These are phyloP conservation scores for Epinotia nisella DNA, from an alignment of 2,888 invertebrate genomes.

Conservation along the genomic window DNA sequence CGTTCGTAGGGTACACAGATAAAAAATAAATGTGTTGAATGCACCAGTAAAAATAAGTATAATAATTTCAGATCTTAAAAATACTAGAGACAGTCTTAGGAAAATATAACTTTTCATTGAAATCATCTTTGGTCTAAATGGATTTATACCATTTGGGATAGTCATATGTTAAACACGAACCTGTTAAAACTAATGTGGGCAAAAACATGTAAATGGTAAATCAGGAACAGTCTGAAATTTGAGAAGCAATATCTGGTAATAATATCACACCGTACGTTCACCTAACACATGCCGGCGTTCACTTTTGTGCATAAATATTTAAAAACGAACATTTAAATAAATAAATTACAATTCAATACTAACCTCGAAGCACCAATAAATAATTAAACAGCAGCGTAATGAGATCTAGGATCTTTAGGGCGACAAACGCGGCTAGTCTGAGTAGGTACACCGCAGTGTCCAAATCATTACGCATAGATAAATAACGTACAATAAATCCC, in stretches of 20 bases:
- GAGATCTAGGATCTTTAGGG: conserved; percentile 48
- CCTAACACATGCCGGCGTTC: conserved; percentile 16
- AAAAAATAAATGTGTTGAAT: conserved; percentile 63
- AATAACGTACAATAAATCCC: conserved; percentile 26
- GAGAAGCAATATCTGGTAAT: conserved; percentile 12
- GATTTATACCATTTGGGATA: conserved; percentile 26
- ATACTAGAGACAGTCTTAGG: conserved; percentile 49
- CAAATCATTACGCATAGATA: conserved; percentile 30
- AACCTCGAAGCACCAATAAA: conserved; percentile 68
- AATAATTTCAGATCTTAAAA: conserved; percentile 59
- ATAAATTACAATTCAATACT: conserved; percentile 68
- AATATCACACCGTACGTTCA: conserved; percentile 16
- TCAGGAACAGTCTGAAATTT: conserved; percentile 5
- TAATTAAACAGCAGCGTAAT: conserved; percentile 66
- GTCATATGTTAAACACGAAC: conserved; percentile 5
- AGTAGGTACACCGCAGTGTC: conserved; percentile 12
- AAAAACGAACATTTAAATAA: conserved; percentile 50
- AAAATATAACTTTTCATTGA: conserved; percentile 47
- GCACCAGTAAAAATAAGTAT: conserved; percentile 58
- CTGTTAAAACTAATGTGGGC: background rate
- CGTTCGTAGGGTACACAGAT: conserved; percentile 53
- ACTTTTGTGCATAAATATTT: conserved; percentile 33
- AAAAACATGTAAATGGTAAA: background rate
- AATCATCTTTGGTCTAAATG: conserved; percentile 57
- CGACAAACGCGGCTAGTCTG: conserved; percentile 16